A percentile compares a stretch with the other conserved stretches of the same genome.
Evolutionary conservation across 2,113 vertebrate species (phyloP).

Genomic region (Eublepharis macularius): DNA sequence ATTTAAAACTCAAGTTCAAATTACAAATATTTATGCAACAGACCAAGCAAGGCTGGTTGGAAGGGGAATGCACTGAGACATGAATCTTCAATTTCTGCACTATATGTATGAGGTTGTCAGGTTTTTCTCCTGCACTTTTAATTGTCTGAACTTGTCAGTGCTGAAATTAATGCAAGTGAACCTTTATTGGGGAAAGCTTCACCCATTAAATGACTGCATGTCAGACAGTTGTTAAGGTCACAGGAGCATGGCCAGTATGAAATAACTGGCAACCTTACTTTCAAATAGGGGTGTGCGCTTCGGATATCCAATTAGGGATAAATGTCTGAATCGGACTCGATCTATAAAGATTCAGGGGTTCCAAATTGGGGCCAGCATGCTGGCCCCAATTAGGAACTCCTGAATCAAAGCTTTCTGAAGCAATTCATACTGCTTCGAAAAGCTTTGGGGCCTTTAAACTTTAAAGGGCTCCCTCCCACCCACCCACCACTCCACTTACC

Average conservation of each 20-base stretch:
- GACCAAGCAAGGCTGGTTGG: background rate
- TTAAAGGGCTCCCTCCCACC: too few relatives aligned
- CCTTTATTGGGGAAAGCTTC: background rate
- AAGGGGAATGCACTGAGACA: background rate
- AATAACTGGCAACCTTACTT: background rate
- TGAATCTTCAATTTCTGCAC: background rate
- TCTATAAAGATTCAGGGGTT: too few relatives aligned
- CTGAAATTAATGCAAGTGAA: background rate
- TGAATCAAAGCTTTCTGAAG: too few relatives aligned
- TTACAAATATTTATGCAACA: background rate
- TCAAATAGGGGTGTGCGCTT: too few relatives aligned
- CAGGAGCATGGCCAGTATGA: background rate
- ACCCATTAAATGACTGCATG: background rate
- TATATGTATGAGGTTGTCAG: background rate
- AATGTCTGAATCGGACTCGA: too few relatives aligned
- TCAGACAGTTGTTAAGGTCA: background rate
- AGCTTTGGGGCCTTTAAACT: too few relatives aligned
- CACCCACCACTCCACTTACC: too few relatives aligned
- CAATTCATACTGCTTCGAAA: too few relatives aligned
- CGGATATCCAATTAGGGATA: too few relatives aligned
- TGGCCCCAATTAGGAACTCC: too few relatives aligned
- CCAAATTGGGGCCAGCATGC: too few relatives aligned
- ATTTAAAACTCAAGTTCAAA: slow-evolving; percentile 41
- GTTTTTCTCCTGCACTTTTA: background rate
- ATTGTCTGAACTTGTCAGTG: background rate